A percentile compares a stretch with the other conserved stretches of the same genome.
Evolutionary conservation across 1,140 invertebrate species (phyloP).

Genomic region (Drosophila grimshawi): DNA sequence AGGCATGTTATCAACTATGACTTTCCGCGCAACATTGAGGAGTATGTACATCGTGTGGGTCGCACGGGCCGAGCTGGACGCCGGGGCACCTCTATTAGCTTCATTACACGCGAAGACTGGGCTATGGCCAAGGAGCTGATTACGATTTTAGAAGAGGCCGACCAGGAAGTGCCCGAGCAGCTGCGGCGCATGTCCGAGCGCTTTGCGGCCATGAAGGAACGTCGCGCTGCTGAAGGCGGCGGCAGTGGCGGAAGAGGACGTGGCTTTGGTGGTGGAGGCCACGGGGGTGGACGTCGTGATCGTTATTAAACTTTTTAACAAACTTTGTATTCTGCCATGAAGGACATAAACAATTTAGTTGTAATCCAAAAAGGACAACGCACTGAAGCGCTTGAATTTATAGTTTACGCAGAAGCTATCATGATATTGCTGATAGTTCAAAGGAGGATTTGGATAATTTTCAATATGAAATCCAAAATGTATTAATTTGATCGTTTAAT

Average conservation of each 20-base stretch:
- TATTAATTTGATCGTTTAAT: slow-evolving; percentile 9
- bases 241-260: slow-evolving; percentile 74
- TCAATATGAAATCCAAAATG: not conserved
- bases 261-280: slow-evolving; percentile 23
- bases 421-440: not conserved
- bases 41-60: slow-evolving; percentile 95
- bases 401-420: not conserved
- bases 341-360: slow-evolving; percentile 1
- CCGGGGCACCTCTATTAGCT: slow-evolving; percentile 92
- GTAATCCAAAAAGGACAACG: slow-evolving; percentile 24
- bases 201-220: slow-evolving; percentile 88
- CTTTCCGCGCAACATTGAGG: slow-evolving; percentile 95
- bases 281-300: slow-evolving; percentile 28
- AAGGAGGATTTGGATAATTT: not conserved
- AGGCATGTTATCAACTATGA: slow-evolving; percentile 92
- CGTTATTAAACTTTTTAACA: slow-evolving; percentile 20
- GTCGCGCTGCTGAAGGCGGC: slow-evolving; percentile 84
- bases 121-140: slow-evolving; percentile 92
- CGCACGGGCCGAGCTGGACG: slow-evolving; percentile 94
- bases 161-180: slow-evolving; percentile 90
- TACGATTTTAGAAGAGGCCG: slow-evolving; percentile 91
- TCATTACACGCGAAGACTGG: slow-evolving; percentile 93
- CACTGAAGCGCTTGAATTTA: slow-evolving; percentile 51
- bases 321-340: slow-evolving; percentile 7
- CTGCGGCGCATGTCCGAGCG: slow-evolving; percentile 89